phyloP scores from a whole-genome alignment of 2,888 invertebrate genomes.

The Drosophila helvetica region DNA sequence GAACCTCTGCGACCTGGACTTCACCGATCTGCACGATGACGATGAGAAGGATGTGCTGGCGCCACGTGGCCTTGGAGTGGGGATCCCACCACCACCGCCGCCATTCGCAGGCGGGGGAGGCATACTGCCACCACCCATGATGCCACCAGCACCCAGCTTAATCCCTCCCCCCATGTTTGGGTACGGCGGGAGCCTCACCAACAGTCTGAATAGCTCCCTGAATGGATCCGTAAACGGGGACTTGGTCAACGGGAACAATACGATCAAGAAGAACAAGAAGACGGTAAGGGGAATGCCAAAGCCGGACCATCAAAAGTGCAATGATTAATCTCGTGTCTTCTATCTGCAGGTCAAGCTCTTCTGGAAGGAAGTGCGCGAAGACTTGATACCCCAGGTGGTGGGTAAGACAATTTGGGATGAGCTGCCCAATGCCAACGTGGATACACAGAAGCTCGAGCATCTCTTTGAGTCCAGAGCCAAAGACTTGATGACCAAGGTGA shows the following conservation, averaged over 20 bases:
- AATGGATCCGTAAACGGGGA: slow-evolving; percentile 82
- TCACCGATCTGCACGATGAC: slow-evolving; percentile 94
- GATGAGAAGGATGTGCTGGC: slow-evolving; percentile 93
- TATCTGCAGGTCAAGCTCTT: slow-evolving; percentile 89
- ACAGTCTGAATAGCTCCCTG: slow-evolving; percentile 81
- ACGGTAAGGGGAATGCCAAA: slow-evolving; percentile 86
- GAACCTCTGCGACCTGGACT: slow-evolving; percentile 97
- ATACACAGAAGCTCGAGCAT: slow-evolving; percentile 96
- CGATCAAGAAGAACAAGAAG: slow-evolving; percentile 94
- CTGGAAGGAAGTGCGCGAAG: slow-evolving; percentile 97
- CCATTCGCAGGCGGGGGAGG: slow-evolving; percentile 85
- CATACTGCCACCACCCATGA: slow-evolving; percentile 85
- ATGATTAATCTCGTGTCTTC: not conserved
- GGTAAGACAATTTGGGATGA: slow-evolving; percentile 96
- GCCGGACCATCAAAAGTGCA: not conserved
- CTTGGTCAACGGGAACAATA: slow-evolving; percentile 76
- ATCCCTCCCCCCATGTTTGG: slow-evolving; percentile 85
- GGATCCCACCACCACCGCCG: slow-evolving; percentile 92
- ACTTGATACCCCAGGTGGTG: slow-evolving; percentile 86
- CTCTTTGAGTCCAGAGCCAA: slow-evolving; percentile 98
- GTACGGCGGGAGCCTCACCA: slow-evolving; percentile 78
- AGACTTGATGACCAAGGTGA: slow-evolving; percentile 96
- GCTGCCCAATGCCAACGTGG: slow-evolving; percentile 92
- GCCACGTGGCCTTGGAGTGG: slow-evolving; percentile 87
- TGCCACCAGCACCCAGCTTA: slow-evolving; percentile 83